Evolutionary conservation across 2,888 invertebrate species (phyloP), one percentile per base, ranked within the genome.

Genomic region (Lasiommata megera): DNA sequence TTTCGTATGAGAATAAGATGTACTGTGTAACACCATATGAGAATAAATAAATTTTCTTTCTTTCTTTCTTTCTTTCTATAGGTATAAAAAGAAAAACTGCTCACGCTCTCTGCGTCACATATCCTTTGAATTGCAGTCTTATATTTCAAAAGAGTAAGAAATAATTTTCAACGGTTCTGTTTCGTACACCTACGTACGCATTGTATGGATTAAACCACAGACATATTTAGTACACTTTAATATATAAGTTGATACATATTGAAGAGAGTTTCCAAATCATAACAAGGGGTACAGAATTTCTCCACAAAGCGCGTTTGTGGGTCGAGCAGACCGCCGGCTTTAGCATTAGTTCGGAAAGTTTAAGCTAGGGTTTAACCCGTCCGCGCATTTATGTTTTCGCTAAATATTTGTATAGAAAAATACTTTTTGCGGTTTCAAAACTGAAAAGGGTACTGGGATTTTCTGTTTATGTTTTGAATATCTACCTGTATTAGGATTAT

Each of bases 241-340:
- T 9, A 46, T 31, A 38, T 28, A 16, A 23, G 52, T 52, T 52
- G 31, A 31, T 61, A 56, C 58, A 56, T 57, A 57, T 61, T 55
- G 61, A 67, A 67, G 62, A 53, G 64, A 62, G 64, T 68, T 68
- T 69, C 63, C 65, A 66, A 76, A 80, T 80, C 79, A 80, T 79
- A 82, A 80, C 79, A 74, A 61, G 70, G 62, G 65, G 74, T 67
- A 66, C 64, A 61, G 53, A 71, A 72, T 65, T 66, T 67, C 60
- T 67, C 70, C 77, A 79, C 53, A 83, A 83, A 81, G 79, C 77
- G 77, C 67, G 74, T 67, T 75, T 74, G 81, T 69, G 80, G 84
- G 71, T 70, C 70, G 64, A 54, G 58, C 69, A 67, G 74, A 74
- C 78, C 76, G 71, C 76, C 67, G 67, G 74, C 77, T 79, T 77